A percentile compares a stretch with the other conserved stretches of the same genome.
phyloP scores from a whole-genome alignment of 2,888 invertebrate genomes.

The Pseudococcus jackbeardsleyi region DNA sequence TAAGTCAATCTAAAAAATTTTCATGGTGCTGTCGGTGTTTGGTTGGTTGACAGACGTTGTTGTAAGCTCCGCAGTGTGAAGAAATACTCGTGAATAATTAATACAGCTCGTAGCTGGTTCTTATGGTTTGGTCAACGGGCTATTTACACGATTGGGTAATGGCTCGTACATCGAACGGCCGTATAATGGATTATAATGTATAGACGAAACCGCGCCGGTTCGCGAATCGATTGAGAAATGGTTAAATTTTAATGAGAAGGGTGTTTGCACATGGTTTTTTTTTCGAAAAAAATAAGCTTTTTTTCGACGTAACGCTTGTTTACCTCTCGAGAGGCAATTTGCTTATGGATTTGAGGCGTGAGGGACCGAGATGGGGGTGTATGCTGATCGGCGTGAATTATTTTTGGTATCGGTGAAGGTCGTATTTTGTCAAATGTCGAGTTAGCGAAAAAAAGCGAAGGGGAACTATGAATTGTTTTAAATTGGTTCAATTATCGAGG shows the following conservation, averaged over 20 bases:
- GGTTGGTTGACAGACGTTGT: background rate
- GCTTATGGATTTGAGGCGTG: too few relatives aligned
- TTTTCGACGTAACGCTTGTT: background rate
- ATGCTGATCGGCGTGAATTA: too few relatives aligned
- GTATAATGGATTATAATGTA: background rate
- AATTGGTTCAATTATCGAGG: too few relatives aligned
- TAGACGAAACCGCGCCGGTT: background rate
- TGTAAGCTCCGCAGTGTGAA: too few relatives aligned
- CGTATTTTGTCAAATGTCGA: too few relatives aligned
- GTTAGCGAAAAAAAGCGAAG: too few relatives aligned
- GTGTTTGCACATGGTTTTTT: background rate
- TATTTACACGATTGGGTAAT: constrained; percentile 3
- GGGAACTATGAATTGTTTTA: too few relatives aligned
- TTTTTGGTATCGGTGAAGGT: too few relatives aligned
- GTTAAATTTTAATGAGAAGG: background rate
- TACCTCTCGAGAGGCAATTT: background rate
- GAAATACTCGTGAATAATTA: background rate
- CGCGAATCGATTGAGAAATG: background rate
- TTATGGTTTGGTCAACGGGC: background rate
- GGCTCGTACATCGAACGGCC: background rate
- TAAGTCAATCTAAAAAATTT: background rate
- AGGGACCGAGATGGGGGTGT: too few relatives aligned
- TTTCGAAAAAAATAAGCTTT: background rate
- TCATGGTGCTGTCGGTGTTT: background rate
- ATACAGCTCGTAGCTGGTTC: background rate